Conservation (phyloP, 2,113 vertebrate species). For the Morphnarchus princeps region DNA sequence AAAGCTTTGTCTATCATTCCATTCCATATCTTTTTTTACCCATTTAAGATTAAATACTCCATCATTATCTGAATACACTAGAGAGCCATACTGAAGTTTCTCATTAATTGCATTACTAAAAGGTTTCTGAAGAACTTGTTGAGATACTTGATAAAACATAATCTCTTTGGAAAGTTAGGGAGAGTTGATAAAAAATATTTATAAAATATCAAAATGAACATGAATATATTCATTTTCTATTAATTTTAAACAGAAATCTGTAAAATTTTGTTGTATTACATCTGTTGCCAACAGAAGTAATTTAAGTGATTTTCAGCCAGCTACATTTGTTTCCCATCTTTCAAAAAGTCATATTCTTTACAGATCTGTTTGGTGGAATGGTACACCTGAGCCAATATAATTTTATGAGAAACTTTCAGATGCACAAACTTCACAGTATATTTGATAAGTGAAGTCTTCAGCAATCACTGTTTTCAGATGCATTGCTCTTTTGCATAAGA, state of each 20-base stretch:
- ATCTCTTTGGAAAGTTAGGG: background rate
- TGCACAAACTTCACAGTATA: background rate
- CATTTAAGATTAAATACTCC: slow-evolving; percentile 39
- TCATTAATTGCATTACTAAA: slow-evolving; percentile 14
- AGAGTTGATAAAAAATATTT: background rate
- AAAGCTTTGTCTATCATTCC: slow-evolving; percentile 8
- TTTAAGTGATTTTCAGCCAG: background rate
- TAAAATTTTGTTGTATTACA: background rate
- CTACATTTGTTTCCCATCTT: background rate
- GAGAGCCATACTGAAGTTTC: background rate
- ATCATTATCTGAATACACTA: background rate
- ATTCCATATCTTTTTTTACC: background rate
- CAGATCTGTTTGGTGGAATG: background rate
- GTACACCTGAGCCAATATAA: background rate
- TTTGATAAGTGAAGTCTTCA: background rate
- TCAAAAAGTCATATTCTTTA: background rate
- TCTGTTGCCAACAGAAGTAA: background rate
- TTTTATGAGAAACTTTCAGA: background rate
- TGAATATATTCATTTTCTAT: background rate
- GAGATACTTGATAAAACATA: slow-evolving; percentile 11
- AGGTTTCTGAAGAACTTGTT: background rate
- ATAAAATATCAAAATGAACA: background rate
- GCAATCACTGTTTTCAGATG: background rate
- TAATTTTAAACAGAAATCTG: background rate
- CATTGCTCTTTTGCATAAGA: background rate